Percentiles rank a stretch among this genome's conserved stretches.
These are phyloP conservation scores for Scytalopus superciliaris DNA, from an alignment of 2,113 vertebrate genomes.

Conservation along the genomic window DNA sequence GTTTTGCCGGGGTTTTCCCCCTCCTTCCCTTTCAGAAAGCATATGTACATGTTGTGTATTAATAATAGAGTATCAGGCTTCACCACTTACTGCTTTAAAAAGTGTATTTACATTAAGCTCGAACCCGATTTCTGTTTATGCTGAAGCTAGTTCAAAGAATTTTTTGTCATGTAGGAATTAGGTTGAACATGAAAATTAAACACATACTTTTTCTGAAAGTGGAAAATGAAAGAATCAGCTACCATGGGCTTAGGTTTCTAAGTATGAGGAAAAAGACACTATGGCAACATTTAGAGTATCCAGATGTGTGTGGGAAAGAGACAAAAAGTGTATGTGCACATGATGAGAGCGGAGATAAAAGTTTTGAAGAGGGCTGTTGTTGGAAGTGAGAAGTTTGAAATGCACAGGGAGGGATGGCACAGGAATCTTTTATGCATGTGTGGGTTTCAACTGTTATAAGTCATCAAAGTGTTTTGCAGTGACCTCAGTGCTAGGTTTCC, in stretches of 20 bases:
- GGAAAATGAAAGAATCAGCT: neutral
- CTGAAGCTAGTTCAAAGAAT: neutral
- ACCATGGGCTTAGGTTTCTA: neutral
- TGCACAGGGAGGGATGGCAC: neutral
- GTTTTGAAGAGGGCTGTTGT: neutral
- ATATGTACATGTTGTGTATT: neutral
- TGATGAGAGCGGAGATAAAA: neutral
- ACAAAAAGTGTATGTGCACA: neutral
- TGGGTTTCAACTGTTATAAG: neutral
- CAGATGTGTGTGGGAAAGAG: neutral
- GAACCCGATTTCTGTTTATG: neutral
- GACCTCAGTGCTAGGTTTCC: slow-evolving; percentile 20
- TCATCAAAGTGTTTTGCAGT: neutral
- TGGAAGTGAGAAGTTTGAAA: slow-evolving; percentile 3
- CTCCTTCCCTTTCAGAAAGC: neutral
- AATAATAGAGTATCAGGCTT: neutral
- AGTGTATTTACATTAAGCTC: neutral
- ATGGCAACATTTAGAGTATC: neutral
- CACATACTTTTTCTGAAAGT: neutral
- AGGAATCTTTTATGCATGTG: neutral
- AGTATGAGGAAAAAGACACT: neutral
- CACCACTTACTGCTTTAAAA: neutral
- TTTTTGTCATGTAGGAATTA: neutral
- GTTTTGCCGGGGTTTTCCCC: neutral
- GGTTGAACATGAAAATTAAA: neutral